Conservation (phyloP, 2,797 vertebrate genomes). For the Streptopelia turtur region DNA sequence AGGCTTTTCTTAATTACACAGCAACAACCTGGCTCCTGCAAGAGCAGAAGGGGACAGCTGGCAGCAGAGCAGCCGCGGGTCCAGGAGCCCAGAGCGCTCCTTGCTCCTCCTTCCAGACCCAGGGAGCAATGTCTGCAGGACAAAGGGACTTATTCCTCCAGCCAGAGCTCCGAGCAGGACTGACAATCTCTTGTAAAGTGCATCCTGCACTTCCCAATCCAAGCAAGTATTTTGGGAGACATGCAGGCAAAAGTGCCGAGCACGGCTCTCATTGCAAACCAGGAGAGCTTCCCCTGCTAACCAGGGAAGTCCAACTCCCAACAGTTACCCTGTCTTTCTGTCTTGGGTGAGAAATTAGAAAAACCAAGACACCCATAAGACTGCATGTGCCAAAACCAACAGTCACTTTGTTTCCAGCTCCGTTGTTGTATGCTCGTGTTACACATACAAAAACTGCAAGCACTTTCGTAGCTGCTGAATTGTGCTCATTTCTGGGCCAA, state of each 20-base stretch:
- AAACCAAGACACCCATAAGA: not conserved
- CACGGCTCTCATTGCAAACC: not conserved
- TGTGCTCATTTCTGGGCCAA: not conserved
- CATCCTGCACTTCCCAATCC: not conserved
- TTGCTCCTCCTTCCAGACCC: not conserved
- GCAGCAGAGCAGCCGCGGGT: not conserved
- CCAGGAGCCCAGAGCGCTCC: not conserved
- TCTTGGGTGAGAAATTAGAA: not conserved
- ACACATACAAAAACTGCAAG: not conserved
- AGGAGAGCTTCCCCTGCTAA: not conserved
- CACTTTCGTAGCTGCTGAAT: not conserved
- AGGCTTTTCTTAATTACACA: not conserved
- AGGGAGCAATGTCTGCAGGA: not conserved
- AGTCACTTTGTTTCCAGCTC: not conserved
- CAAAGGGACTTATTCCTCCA: not conserved
- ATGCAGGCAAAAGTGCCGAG: not conserved
- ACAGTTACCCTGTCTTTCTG: not conserved
- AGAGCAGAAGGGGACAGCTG: not conserved
- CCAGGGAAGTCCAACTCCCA: not conserved
- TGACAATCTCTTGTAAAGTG: not conserved
- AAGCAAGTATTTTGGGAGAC: not conserved
- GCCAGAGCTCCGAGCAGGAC: not conserved
- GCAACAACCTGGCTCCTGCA: not conserved
- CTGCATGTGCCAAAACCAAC: not conserved
- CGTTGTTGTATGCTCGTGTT: not conserved